phyloP scores from a whole-genome alignment of 2,113 vertebrate genomes.

The Thymallus thymallus region DNA sequence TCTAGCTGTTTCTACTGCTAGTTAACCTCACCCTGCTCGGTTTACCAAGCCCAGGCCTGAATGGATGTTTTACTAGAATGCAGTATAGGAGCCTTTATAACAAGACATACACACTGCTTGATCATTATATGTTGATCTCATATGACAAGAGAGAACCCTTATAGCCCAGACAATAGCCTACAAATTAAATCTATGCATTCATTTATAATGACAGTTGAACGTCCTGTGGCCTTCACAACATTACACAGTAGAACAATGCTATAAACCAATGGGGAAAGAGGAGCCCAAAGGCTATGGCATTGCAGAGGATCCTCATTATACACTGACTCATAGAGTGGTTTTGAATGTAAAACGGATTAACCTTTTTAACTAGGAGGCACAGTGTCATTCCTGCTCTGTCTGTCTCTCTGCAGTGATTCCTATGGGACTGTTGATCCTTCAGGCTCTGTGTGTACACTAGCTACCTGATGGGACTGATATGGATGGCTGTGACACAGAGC shows the following conservation, averaged over 20 bases:
- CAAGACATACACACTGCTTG: slow-evolving; percentile 11
- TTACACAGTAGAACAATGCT: slow-evolving; percentile 26
- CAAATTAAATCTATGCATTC: slow-evolving; percentile 34
- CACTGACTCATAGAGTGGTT: slow-evolving; percentile 42
- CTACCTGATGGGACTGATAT: slow-evolving; percentile 43
- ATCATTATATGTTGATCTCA: slow-evolving; percentile 12
- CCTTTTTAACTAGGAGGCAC: slow-evolving; percentile 47
- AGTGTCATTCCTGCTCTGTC: slow-evolving; percentile 10
- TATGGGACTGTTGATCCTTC: slow-evolving; percentile 29
- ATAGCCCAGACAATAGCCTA: slow-evolving; percentile 23
- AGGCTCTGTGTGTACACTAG: slow-evolving; percentile 28
- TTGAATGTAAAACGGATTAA: slow-evolving; percentile 54
- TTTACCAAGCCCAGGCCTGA: neutral
- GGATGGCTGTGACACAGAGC: slow-evolving; percentile 20
- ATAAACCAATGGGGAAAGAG: neutral
- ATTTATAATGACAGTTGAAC: slow-evolving; percentile 28
- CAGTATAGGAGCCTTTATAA: slow-evolving; percentile 6
- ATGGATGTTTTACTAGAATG: neutral
- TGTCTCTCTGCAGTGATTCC: neutral
- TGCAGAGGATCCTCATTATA: slow-evolving; percentile 13
- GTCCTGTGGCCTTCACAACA: slow-evolving; percentile 19
- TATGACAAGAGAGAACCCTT: neutral
- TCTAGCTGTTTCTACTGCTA: too few species aligned
- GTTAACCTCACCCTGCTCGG: neutral
- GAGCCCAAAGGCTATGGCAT: slow-evolving; percentile 27